Evolutionary conservation across 1,140 invertebrate genomes (phyloP), one percentile per base, ranked within the genome.

Genomic region (Rhynchophorus ferrugineus): DNA sequence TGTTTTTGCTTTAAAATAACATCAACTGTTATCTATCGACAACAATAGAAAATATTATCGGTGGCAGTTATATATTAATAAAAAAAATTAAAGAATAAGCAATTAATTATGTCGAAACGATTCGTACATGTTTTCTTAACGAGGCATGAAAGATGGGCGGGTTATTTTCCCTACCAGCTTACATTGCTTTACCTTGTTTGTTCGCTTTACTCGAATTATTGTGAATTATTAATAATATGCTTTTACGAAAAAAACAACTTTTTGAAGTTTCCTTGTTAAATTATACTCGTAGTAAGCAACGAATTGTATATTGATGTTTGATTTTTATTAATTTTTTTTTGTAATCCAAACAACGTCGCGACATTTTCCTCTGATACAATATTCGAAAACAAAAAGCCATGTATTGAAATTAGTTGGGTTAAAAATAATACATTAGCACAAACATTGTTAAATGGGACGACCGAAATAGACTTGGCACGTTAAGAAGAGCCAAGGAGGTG

Each of bases 371-470:
- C n/a, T n/a, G n/a, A n/a, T n/a, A n/a, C n/a, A n/a, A 44, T 18
- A 3, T 34, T 34, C 18, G 20, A 44, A 17, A 8, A 44, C 20
- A 39, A 52, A 45, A 20, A 44, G 42, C 34, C 19, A n/a, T 17
- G 34, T 52, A 45, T 44, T 52, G 35, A 42, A 39, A 45, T 52
- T 54, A 41, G 44, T 24, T 11, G 16, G 54, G 54, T 62, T 64
- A 64, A 62, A 64, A 64, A 64, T 64, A 64, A 58, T 60, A 42
- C 54, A 56, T 61, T 61, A 60, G 56, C 45, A 52, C 62, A 59
- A 63, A 64, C 58, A 61, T 62, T 61, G 60, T 60, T 62, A 64
- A 64, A 64, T 64, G 61, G 62, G 60, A 52, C 60, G 60, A 62
- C 60, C 45, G 50, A 64, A 64, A 64, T 64, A 64, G 62, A 64